Base-by-base conservation (phyloP, 2,888 invertebrate genomes). In the Drosophila seclusa region DNA sequence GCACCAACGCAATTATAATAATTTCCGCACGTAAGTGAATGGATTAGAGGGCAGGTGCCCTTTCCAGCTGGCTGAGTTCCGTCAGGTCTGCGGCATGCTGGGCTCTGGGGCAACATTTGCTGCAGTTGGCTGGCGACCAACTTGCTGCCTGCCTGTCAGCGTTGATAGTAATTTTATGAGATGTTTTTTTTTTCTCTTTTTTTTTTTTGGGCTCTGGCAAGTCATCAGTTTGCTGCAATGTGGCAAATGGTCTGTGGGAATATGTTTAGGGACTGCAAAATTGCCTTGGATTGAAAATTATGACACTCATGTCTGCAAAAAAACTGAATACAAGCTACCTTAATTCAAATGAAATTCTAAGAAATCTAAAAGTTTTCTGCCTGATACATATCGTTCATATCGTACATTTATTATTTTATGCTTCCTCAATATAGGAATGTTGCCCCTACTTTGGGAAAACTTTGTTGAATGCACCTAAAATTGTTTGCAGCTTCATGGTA, bases 1-100 rank as follows among this genome's bases (percentile, higher is more conserved):
- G 80, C 81, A 80, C 85, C 88, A 90, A 89, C 90, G 85, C 89
- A 90, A 89, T 89, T 90, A 89, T 89, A 87, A 90, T 87, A 90
- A 89, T 89, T 90, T 89, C 80, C 79, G 64, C 49, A 73, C 73
- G 61, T 78, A 80, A 87, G 80, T 83, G 89, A 88, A 88, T 78
- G 87, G 83, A 76, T 88, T 88, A 80, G 67, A 75, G 79, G 67
- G 70, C 68, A 76, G 72, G 70, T 70, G 68, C 61, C 69, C 67
- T 69, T 60, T 40, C 66, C 58, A 64, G 53, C 53, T 61, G 60
- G 52, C 38, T 70, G 62, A 63, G 48, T 63, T 52, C 48, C 34
- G 55, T n/a, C 38, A 29, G 31, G 40, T 57, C 21, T 52, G 38
- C 34, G 40, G 38, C 34, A 48, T 31, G 53, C n/a, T 65, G 57